Conservation (phyloP, 2,797 vertebrate species). For the Heliangelus exortis region DNA sequence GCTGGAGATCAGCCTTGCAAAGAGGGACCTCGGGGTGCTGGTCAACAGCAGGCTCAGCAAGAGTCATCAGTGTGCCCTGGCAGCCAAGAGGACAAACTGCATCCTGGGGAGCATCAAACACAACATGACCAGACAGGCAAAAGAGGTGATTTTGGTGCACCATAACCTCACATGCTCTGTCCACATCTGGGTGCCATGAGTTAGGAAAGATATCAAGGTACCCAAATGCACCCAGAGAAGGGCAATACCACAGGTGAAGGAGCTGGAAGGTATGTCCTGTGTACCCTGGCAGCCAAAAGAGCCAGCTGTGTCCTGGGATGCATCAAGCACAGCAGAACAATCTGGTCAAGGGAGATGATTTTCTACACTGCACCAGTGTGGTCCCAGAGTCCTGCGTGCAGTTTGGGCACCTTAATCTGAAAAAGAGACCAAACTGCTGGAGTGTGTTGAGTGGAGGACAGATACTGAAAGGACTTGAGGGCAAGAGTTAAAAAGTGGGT, state of each 20-base stretch:
- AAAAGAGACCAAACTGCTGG: background rate
- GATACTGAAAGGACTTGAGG: rapidly evolving
- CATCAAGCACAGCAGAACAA: no score
- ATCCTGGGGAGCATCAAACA: background rate
- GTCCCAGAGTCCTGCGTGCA: rapidly evolving
- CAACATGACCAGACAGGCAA: no score
- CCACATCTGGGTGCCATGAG: no score
- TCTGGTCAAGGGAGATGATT: no score
- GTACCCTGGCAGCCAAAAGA: no score
- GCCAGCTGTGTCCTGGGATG: no score
- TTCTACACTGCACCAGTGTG: background rate
- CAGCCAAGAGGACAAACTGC: background rate
- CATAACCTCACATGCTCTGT: no score
- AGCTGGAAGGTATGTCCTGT: background rate
- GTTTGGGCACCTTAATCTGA: background rate
- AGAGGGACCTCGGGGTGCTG: background rate
- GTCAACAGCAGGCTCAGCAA: rapidly evolving
- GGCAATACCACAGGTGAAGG: background rate
- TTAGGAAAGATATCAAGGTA: rapidly evolving
- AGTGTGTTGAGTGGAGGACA: background rate
- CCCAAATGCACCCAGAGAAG: background rate
- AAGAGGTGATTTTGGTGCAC: rapidly evolving
- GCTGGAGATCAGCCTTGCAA: background rate
- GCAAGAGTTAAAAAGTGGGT: rapidly evolving
- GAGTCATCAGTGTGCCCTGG: background rate